Evolutionary conservation across 2,113 vertebrate genomes (phyloP).

Genomic region (Hippocampus mohnikei): DNA sequence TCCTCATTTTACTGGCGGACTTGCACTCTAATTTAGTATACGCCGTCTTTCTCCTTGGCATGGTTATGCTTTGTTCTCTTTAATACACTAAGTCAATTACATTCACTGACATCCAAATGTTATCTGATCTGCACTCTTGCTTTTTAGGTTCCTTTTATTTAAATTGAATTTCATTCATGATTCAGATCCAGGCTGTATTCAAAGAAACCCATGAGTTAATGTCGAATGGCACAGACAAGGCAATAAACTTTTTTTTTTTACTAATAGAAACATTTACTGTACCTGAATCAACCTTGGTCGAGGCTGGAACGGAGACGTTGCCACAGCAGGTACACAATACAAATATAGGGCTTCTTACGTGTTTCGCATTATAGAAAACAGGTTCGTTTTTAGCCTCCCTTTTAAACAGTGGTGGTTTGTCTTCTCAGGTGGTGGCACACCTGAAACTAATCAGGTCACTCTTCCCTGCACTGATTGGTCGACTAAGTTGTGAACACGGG

Average conservation of each 20-base stretch:
- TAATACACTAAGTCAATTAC: not conserved
- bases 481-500: too few relatives aligned
- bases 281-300: too few relatives aligned
- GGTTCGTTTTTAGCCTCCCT: too few relatives aligned
- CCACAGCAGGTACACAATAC: too few relatives aligned
- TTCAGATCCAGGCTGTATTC: not conserved
- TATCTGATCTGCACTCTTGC: not conserved
- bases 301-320: too few relatives aligned
- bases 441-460: too few relatives aligned
- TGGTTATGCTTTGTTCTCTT: not conserved
- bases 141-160: not conserved
- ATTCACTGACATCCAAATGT: constrained; percentile 1
- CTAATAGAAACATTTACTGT: too few relatives aligned
- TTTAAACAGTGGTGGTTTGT: too few relatives aligned
- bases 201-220: not conserved
- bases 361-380: too few relatives aligned
- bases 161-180: not conserved
- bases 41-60: not conserved
- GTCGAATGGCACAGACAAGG: not conserved
- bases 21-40: not conserved
- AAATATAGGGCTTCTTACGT: too few relatives aligned
- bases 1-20: constrained; percentile 3
- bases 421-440: too few relatives aligned
- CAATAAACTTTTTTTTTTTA: not conserved
- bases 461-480: too few relatives aligned